A percentile compares a stretch with the other conserved stretches of the same genome.
Conservation (phyloP, 2,113 vertebrate genomes). For the Albula glossodonta region DNA sequence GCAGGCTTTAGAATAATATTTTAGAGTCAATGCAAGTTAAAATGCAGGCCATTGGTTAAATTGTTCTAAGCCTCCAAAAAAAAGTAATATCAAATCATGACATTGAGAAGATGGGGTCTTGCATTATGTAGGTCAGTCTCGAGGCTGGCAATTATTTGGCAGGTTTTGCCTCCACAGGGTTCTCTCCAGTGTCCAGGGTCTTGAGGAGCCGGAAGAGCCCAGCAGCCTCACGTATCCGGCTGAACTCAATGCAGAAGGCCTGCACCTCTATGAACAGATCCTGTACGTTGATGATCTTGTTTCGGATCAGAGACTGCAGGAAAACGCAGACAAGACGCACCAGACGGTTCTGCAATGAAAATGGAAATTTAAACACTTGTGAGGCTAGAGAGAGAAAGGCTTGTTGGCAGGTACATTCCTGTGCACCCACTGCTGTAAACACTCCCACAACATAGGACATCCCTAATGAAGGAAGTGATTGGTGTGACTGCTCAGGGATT, state of each 20-base stretch:
- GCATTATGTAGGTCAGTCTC: neutral
- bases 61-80: conserved; percentile 14
- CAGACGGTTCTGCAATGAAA: conserved; percentile 85
- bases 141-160: conserved; percentile 68
- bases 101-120: neutral
- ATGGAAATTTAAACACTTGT: neutral
- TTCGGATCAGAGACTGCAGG: conserved; percentile 95
- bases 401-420: neutral
- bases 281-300: conserved; percentile 99
- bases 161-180: conserved; percentile 81
- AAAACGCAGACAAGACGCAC: conserved; percentile 98
- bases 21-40: neutral
- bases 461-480: neutral
- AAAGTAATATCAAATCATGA: neutral
- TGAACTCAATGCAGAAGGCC: conserved; percentile 98
- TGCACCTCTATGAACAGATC: conserved; percentile 99
- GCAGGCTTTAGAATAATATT: neutral
- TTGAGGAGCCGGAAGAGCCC: conserved; percentile 95
- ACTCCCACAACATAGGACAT: neutral
- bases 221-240: conserved; percentile 93
- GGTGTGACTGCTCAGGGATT: neutral
- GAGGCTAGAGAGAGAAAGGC: neutral
- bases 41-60: conserved; percentile 9
- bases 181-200: conserved; percentile 93
- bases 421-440: neutral